phyloP scores from a whole-genome alignment of 2,797 vertebrate species.

The Trichosurus vulpecula region DNA sequence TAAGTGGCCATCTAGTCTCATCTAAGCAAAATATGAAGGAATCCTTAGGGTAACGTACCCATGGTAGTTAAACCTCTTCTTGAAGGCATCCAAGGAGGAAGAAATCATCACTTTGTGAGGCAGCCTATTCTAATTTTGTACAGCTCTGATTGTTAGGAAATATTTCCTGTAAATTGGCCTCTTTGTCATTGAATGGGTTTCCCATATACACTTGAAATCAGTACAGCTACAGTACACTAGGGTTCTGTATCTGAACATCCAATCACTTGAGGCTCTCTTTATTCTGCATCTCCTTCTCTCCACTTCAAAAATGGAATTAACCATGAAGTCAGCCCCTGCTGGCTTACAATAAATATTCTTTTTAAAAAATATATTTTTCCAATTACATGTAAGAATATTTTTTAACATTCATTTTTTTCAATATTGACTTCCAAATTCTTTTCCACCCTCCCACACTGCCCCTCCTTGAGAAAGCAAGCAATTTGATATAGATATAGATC shows the following conservation, averaged over 20 bases:
- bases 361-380: neutral
- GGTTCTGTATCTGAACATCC: neutral
- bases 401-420: neutral
- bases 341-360: neutral
- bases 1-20: neutral
- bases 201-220: neutral
- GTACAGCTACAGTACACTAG: neutral
- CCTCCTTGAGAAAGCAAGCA: neutral
- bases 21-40: neutral
- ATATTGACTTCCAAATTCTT: neutral
- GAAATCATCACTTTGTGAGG: neutral
- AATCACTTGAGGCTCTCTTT: neutral
- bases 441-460: neutral
- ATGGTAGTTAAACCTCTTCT: neutral
- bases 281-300: neutral
- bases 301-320: neutral
- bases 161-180: neutral
- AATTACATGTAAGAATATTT: neutral
- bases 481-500: neutral
- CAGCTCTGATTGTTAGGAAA: neutral
- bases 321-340: neutral
- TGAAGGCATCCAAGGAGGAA: neutral
- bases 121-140: neutral
- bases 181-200: neutral
- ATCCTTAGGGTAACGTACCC: neutral